These are phyloP conservation scores for Melieria crassipennis DNA, from an alignment of 2,888 invertebrate species.

Conservation along the genomic window DNA sequence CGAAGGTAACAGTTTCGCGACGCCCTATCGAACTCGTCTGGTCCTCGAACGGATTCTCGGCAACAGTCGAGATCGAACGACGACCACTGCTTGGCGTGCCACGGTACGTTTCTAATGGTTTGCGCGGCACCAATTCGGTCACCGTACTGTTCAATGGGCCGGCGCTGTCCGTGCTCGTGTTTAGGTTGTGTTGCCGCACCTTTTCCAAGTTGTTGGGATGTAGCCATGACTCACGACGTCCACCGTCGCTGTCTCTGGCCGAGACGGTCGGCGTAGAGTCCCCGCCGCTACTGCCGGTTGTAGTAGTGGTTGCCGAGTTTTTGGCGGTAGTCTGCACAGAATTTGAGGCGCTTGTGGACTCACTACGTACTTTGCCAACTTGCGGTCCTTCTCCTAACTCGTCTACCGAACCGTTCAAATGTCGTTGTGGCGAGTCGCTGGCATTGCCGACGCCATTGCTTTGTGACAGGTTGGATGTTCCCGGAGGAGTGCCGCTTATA, in stretches of 20 bases:
- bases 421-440: slow-evolving; percentile 10
- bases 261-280: slow-evolving; percentile 26
- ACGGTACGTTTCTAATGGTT: slow-evolving; percentile 56
- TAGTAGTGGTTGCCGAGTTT: slow-evolving; percentile 11
- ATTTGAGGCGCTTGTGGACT: slow-evolving; percentile 46
- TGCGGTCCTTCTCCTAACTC: not conserved
- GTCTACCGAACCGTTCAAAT: not conserved
- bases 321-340: slow-evolving; percentile 40
- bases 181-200: slow-evolving; percentile 55
- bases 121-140: slow-evolving; percentile 60
- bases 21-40: slow-evolving; percentile 29
- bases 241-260: slow-evolving; percentile 46
- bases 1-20: slow-evolving; percentile 6
- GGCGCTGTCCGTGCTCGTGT: slow-evolving; percentile 30
- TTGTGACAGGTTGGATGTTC: not conserved
- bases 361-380: not conserved
- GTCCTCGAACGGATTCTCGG: slow-evolving; percentile 59
- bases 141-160: slow-evolving; percentile 57
- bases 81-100: slow-evolving; percentile 40
- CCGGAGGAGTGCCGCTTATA: not conserved
- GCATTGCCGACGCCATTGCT: not conserved
- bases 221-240: slow-evolving; percentile 63
- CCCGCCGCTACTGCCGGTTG: not conserved
- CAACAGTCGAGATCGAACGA: slow-evolving; percentile 55
- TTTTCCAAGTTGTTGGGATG: slow-evolving; percentile 63